Percentiles rank a stretch among this genome's conserved stretches.
phyloP scores from a whole-genome alignment of 2,797 vertebrate species.

The Protosalanx chinensis region DNA sequence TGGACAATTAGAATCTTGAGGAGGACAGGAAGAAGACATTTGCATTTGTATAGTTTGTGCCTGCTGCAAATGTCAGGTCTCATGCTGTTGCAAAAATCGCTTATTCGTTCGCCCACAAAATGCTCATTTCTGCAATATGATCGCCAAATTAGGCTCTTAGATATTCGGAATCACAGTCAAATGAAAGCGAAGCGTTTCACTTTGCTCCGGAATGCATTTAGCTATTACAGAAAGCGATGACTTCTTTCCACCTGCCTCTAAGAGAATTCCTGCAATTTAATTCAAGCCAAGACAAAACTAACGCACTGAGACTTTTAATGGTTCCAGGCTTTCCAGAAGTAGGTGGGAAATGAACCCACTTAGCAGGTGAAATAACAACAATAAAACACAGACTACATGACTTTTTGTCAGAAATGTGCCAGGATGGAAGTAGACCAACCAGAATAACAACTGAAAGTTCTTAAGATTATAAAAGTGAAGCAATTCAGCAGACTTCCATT shows the following conservation, averaged over 20 bases:
- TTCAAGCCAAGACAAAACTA: conserved; percentile 5
- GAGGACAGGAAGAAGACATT: conserved; percentile 54
- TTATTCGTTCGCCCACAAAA: conserved; percentile 34
- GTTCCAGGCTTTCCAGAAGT: not conserved
- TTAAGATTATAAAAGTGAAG: not conserved
- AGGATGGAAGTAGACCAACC: not conserved
- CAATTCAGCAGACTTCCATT: not conserved
- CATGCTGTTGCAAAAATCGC: conserved; percentile 22
- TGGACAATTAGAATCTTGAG: conserved; percentile 52
- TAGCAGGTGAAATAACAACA: conserved; percentile 12
- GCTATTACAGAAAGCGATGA: conserved; percentile 33
- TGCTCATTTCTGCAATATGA: conserved; percentile 36
- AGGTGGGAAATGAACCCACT: conserved; percentile 15
- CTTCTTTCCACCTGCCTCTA: conserved; percentile 1
- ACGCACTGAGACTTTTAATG: not conserved
- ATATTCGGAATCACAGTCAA: conserved; percentile 32
- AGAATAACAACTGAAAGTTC: too few relatives aligned
- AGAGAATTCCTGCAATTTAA: conserved; percentile 6
- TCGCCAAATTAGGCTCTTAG: conserved; percentile 39
- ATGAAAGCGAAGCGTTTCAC: conserved; percentile 27
- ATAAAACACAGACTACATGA: conserved; percentile 5
- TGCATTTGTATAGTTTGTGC: conserved; percentile 51
- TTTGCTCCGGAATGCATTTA: conserved; percentile 21
- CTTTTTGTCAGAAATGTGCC: not conserved
- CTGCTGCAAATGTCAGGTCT: conserved; percentile 43